These are phyloP conservation scores for Eupithecia centaureata DNA, from an alignment of 2,888 invertebrate genomes.

Conservation along the genomic window DNA sequence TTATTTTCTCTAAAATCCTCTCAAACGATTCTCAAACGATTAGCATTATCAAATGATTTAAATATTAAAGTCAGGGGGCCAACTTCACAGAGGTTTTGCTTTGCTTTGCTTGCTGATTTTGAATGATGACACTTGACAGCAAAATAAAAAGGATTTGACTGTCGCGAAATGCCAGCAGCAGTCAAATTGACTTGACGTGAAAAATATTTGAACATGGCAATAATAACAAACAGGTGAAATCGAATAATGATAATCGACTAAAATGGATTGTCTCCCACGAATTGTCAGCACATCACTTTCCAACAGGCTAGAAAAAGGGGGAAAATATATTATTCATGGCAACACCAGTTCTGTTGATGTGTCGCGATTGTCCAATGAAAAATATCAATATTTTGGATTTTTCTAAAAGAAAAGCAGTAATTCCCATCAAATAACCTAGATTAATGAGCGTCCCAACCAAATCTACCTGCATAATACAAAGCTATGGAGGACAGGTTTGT, in stretches of 20 bases:
- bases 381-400: slow-evolving; percentile 80
- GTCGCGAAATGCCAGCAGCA: not conserved
- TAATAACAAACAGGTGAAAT: not conserved
- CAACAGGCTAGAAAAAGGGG: slow-evolving; percentile 42
- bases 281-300: slow-evolving; percentile 8
- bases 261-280: not conserved
- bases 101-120: too few species aligned
- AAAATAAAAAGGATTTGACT: too few species aligned
- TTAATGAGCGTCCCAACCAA: slow-evolving; percentile 64
- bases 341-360: slow-evolving; percentile 80
- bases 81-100: too few species aligned
- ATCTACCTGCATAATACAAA: slow-evolving; percentile 66
- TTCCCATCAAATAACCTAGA: slow-evolving; percentile 60
- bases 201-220: not conserved
- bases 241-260: slow-evolving; percentile 17
- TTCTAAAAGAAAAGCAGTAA: slow-evolving; percentile 77
- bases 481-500: slow-evolving; percentile 77
- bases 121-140: too few species aligned
- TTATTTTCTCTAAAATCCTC: too few species aligned
- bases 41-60: too few species aligned
- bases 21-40: too few species aligned
- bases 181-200: not conserved
- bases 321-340: slow-evolving; percentile 52
- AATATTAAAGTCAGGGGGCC: too few species aligned
- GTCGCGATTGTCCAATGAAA: slow-evolving; percentile 80